Evolutionary conservation across 1,140 invertebrate genomes (phyloP).

Genomic region (Odontomachus brunneus): DNA sequence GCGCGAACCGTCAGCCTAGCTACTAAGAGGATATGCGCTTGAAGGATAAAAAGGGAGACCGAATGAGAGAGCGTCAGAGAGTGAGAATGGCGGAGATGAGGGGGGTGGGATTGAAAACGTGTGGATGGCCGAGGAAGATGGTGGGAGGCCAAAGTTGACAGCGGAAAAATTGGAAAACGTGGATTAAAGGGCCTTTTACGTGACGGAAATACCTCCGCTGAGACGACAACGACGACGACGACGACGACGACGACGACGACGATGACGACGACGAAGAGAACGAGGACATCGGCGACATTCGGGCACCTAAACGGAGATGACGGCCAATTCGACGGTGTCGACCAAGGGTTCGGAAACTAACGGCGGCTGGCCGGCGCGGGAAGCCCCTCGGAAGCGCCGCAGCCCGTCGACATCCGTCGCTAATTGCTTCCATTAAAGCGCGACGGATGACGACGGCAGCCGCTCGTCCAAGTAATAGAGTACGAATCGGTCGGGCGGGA

Average conservation of each 20-base stretch:
- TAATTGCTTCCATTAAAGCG: constrained; percentile 53
- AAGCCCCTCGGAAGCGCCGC: neutral
- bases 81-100: too few species aligned
- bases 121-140: constrained; percentile 28
- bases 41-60: constrained; percentile 36
- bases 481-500: neutral
- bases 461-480: neutral
- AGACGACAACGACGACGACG: neutral
- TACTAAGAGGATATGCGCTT: constrained; percentile 26
- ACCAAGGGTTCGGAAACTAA: constrained; percentile 5
- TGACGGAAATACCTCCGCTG: constrained; percentile 67
- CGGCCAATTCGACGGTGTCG: constrained; percentile 16
- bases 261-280: neutral
- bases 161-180: constrained; percentile 74
- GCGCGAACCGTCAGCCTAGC: constrained; percentile 31
- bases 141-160: constrained; percentile 65
- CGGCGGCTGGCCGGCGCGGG: neutral
- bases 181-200: constrained; percentile 73
- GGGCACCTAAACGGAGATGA: constrained; percentile 19
- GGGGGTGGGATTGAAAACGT: constrained; percentile 30
- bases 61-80: neutral
- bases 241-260: neutral
- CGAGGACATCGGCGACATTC: constrained; percentile 9
- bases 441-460: neutral
- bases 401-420: neutral